These are phyloP conservation scores for Meandrina meandrites DNA, from an alignment of 92 coral and sea anemone genomes.

Conservation along the genomic window DNA sequence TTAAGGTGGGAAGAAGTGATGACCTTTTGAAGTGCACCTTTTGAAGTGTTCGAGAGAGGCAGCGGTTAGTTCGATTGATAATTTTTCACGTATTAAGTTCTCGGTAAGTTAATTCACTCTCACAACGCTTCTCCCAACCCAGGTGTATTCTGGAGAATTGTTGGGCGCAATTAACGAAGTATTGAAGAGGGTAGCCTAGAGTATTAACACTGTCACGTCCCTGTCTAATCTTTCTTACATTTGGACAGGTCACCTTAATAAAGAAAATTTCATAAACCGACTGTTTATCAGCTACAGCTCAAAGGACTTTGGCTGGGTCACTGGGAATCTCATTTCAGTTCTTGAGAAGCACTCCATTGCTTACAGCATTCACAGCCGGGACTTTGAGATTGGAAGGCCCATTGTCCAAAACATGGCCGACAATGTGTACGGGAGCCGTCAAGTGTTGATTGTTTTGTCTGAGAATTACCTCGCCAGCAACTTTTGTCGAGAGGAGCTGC, in stretches of 20 bases:
- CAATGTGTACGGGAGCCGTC: slow-evolving; percentile 65
- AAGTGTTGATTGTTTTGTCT: slow-evolving; percentile 62
- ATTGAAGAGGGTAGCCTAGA: no score
- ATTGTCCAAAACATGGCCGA: slow-evolving; percentile 77
- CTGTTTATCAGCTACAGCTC: not conserved
- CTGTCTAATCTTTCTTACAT: not conserved
- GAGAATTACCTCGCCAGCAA: slow-evolving; percentile 66
- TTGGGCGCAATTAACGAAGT: no score
- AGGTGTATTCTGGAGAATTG: no score
- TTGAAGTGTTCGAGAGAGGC: no score
- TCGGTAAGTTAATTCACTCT: no score
- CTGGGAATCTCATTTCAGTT: not conserved
- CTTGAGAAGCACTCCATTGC: not conserved
- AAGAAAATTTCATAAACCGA: not conserved
- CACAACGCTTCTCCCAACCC: no score
- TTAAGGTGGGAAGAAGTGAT: no score
- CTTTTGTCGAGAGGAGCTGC: slow-evolving; percentile 66
- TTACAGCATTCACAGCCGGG: slow-evolving; percentile 70
- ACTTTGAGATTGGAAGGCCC: slow-evolving; percentile 69
- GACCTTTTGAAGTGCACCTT: no score
- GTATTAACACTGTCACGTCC: no score
- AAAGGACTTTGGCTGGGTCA: slow-evolving; percentile 23
- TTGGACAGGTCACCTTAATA: not conserved
- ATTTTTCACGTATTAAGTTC: no score
- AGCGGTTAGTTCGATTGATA: no score